Conservation (phyloP, 1,140 invertebrate species). For the Drosophila yakuba region DNA sequence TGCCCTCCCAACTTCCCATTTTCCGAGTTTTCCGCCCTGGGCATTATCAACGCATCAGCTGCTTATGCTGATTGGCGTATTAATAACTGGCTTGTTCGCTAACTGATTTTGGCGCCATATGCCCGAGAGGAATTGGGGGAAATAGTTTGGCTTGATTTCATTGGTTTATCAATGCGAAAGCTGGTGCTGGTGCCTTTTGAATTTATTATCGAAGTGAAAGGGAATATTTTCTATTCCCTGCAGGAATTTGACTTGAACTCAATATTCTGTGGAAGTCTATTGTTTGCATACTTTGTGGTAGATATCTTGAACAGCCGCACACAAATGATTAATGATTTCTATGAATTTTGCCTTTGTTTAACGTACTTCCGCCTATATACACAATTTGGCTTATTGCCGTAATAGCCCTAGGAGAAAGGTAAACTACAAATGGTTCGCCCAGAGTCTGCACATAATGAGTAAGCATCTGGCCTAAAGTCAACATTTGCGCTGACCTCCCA, state of each 20-base stretch:
- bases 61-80: constrained; percentile 74
- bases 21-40: neutral
- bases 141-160: constrained; percentile 26
- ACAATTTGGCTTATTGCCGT: constrained; percentile 77
- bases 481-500: constrained; percentile 54
- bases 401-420: constrained; percentile 53
- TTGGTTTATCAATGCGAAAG: constrained; percentile 52
- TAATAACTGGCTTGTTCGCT: constrained; percentile 55
- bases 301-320: constrained; percentile 27
- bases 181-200: constrained; percentile 11
- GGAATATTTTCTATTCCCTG: constrained; percentile 29
- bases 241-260: constrained; percentile 9
- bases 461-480: constrained; percentile 59
- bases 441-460: constrained; percentile 48
- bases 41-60: constrained; percentile 68
- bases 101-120: constrained; percentile 64
- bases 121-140: constrained; percentile 9
- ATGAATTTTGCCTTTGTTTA: constrained; percentile 31
- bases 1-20: neutral
- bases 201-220: constrained; percentile 52
- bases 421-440: constrained; percentile 35
- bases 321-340: constrained; percentile 71
- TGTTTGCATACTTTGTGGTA: constrained; percentile 53
- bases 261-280: constrained; percentile 23
- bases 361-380: constrained; percentile 18